These are phyloP conservation scores for Leptoteleia sp. DNA, from an alignment of 1,140 invertebrate species.

Conservation along the genomic window DNA sequence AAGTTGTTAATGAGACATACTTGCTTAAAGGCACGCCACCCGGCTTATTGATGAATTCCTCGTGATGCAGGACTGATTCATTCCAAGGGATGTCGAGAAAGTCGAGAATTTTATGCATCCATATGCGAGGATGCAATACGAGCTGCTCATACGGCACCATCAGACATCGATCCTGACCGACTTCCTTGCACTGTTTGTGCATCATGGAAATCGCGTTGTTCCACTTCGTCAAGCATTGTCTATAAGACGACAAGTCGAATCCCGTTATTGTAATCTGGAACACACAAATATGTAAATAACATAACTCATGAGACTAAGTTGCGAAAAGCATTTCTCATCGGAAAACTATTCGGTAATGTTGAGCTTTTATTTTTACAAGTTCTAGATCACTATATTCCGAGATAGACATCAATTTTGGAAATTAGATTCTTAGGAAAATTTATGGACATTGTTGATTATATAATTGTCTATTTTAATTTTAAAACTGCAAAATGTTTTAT, in stretches of 20 bases:
- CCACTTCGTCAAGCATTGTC: slow-evolving; percentile 97
- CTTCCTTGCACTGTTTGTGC: slow-evolving; percentile 95
- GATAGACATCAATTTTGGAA: too few relatives aligned
- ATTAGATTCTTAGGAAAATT: too few relatives aligned
- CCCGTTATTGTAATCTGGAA: slow-evolving; percentile 96
- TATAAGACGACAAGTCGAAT: slow-evolving; percentile 96
- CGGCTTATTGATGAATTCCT: slow-evolving; percentile 97
- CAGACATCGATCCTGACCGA: slow-evolving; percentile 92
- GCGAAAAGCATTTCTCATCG: slow-evolving; percentile 21
- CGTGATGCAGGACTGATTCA: slow-evolving; percentile 97
- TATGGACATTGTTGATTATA: too few relatives aligned
- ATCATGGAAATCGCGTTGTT: slow-evolving; percentile 96
- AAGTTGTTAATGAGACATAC: slow-evolving; percentile 84
- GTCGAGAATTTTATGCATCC: slow-evolving; percentile 93
- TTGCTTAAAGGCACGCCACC: slow-evolving; percentile 95
- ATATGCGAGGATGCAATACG: slow-evolving; percentile 94
- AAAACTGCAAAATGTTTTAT: too few relatives aligned
- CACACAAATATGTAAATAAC: slow-evolving; percentile 39
- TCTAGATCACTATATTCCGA: too few relatives aligned
- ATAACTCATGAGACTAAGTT: background rate
- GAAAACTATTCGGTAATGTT: slow-evolving; percentile 14
- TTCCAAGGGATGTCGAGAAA: slow-evolving; percentile 98
- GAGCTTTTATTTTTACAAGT: slow-evolving; percentile 24
- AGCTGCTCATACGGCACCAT: slow-evolving; percentile 98
- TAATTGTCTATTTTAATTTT: too few relatives aligned